Evolutionary conservation across 2,797 vertebrate genomes (phyloP).

Genomic region (Buphagus erythrorhynchus): DNA sequence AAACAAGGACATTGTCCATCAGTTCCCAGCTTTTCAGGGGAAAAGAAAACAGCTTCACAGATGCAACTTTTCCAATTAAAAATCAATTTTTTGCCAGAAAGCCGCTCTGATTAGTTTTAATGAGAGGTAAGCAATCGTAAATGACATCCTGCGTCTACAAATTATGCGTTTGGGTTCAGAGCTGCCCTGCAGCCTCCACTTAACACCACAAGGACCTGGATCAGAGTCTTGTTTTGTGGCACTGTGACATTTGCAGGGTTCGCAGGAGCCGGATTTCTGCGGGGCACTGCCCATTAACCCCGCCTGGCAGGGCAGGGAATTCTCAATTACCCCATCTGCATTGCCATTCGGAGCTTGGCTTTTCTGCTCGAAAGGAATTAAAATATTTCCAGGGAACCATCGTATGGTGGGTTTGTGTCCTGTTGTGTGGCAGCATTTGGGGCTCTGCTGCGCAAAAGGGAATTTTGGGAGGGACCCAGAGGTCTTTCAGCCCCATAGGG

Average conservation of each 20-base stretch:
- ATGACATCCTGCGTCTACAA: constrained; percentile 15
- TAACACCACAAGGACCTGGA: not conserved
- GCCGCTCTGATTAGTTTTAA: constrained; percentile 9
- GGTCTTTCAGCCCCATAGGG: not conserved
- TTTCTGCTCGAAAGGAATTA: not conserved
- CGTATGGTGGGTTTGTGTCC: not conserved
- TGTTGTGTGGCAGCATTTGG: not conserved
- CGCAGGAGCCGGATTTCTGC: constrained; percentile 3
- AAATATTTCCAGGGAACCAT: not conserved
- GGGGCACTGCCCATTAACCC: constrained; percentile 52
- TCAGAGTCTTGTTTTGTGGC: not conserved
- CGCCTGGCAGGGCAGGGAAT: constrained; percentile 13
- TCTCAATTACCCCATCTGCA: not conserved
- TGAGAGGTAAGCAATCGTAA: constrained; percentile 5
- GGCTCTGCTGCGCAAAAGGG: not conserved
- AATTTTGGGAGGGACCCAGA: not conserved
- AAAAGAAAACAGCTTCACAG: not conserved
- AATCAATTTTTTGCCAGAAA: constrained; percentile 31
- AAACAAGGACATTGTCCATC: not conserved
- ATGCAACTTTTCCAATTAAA: constrained; percentile 41
- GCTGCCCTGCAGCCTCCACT: constrained; percentile 44
- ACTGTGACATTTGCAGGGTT: constrained; percentile 25
- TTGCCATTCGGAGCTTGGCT: not conserved
- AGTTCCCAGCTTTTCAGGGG: not conserved
- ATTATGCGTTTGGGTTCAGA: not conserved